Evolutionary conservation across 2,113 vertebrate genomes (phyloP).

Genomic region (Ovis canadensis): DNA sequence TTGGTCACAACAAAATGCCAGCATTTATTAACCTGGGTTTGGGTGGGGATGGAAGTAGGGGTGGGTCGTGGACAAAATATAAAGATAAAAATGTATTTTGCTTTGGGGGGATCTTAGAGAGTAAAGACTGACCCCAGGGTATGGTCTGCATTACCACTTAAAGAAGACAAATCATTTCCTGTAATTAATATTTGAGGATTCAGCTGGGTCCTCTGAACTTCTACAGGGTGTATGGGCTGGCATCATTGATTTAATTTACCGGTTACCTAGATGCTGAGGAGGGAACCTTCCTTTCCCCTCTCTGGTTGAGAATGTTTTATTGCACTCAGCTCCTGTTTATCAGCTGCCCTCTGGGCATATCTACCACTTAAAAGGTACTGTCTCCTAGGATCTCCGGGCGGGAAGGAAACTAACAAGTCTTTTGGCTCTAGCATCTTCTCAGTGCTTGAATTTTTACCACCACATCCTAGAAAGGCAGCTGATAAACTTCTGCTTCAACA

Average conservation of each 20-base stretch:
- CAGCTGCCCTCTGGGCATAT: neutral
- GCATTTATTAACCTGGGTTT: neutral
- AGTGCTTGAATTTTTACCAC: neutral
- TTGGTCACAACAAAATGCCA: slow-evolving; percentile 26
- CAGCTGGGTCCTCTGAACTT: neutral
- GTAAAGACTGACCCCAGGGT: neutral
- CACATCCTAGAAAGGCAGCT: neutral
- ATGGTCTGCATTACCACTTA: neutral
- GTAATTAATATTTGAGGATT: slow-evolving; percentile 53
- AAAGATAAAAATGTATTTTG: slow-evolving; percentile 29
- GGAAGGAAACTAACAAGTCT: neutral
- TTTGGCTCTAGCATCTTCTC: neutral
- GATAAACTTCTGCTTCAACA: neutral
- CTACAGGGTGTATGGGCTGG: neutral
- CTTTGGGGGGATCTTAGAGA: neutral
- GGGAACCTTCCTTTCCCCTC: neutral
- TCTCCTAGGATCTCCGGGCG: neutral
- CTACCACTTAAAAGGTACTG: neutral
- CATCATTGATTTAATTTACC: slow-evolving; percentile 33
- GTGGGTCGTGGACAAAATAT: neutral
- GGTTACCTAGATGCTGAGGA: neutral
- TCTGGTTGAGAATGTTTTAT: neutral
- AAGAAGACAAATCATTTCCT: neutral
- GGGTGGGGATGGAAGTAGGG: neutral
- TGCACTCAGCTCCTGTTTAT: neutral